These are phyloP conservation scores for Pammene aurita DNA, from an alignment of 2,888 invertebrate species.

Conservation along the genomic window DNA sequence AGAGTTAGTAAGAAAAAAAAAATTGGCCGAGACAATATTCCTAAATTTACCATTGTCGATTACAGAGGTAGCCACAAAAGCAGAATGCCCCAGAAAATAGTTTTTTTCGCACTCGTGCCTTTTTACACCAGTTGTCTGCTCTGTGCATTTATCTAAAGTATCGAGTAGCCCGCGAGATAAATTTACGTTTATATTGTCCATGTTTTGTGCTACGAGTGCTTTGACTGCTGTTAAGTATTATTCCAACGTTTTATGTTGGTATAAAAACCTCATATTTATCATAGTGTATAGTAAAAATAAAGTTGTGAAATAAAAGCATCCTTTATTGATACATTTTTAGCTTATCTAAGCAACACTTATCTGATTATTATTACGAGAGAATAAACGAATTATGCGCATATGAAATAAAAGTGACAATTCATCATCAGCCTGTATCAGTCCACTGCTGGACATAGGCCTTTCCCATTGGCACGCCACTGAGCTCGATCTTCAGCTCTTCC, in stretches of 20 bases:
- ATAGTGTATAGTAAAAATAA: neutral
- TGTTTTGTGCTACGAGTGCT: slow-evolving; percentile 13
- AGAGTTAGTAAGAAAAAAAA: too few species aligned
- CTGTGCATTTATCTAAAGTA: slow-evolving; percentile 35
- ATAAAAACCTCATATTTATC: slow-evolving; percentile 16
- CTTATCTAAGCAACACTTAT: neutral
- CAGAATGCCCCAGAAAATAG: neutral
- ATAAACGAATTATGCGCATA: neutral
- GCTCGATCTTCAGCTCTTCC: too few species aligned
- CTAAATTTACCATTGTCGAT: neutral
- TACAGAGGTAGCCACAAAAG: slow-evolving; percentile 4
- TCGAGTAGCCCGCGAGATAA: slow-evolving; percentile 16
- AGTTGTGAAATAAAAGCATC: too few species aligned
- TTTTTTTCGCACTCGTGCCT: slow-evolving; percentile 5
- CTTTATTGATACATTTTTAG: neutral
- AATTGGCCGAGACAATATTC: neutral
- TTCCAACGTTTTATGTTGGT: slow-evolving; percentile 6
- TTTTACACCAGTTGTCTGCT: slow-evolving; percentile 27
- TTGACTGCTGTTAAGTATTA: slow-evolving; percentile 9
- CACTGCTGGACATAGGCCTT: too few species aligned
- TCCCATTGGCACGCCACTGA: too few species aligned
- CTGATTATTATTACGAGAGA: too few species aligned
- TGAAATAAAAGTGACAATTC: too few species aligned
- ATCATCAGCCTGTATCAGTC: too few species aligned
- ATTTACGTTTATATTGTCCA: slow-evolving; percentile 15